phyloP scores from a whole-genome alignment of 2,888 invertebrate species.

The Aelia acuminata region DNA sequence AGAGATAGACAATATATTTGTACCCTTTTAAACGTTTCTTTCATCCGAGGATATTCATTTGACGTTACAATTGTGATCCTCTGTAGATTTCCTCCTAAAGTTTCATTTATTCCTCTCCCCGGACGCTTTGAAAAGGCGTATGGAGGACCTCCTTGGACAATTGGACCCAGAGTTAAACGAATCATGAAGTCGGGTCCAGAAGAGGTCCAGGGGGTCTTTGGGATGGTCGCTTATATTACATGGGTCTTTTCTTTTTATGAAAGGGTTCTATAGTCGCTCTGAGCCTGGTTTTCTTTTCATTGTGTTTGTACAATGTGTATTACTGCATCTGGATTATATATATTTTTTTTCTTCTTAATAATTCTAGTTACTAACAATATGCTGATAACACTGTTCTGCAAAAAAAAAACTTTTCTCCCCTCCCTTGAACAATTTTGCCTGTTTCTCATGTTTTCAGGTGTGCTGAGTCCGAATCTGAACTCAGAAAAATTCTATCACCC shows the following conservation, averaged over 20 bases:
- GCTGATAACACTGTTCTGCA: too few relatives aligned
- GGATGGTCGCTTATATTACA: slow-evolving; percentile 17
- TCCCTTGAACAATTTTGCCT: too few relatives aligned
- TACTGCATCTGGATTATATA: background rate
- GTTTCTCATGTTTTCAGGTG: too few relatives aligned
- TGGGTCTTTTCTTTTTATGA: background rate
- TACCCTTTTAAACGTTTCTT: slow-evolving; percentile 3
- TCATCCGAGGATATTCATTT: slow-evolving; percentile 19
- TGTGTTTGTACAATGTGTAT: background rate
- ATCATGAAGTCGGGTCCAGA: slow-evolving; percentile 18
- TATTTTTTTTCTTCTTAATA: too few relatives aligned
- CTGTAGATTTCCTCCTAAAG: background rate
- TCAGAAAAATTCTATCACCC: too few relatives aligned
- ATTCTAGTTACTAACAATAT: too few relatives aligned
- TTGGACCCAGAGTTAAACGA: slow-evolving; percentile 18
- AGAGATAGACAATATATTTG: slow-evolving; percentile 24
- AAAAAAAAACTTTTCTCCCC: too few relatives aligned
- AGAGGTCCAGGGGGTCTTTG: background rate
- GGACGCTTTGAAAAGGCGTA: background rate
- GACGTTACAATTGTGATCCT: slow-evolving; percentile 34
- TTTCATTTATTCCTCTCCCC: background rate
- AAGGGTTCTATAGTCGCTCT: background rate
- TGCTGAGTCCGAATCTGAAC: too few relatives aligned
- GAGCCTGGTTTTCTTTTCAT: background rate
- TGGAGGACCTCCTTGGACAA: slow-evolving; percentile 33